Base-by-base conservation (phyloP, 2,797 vertebrate species). In the Prionace glauca region DNA sequence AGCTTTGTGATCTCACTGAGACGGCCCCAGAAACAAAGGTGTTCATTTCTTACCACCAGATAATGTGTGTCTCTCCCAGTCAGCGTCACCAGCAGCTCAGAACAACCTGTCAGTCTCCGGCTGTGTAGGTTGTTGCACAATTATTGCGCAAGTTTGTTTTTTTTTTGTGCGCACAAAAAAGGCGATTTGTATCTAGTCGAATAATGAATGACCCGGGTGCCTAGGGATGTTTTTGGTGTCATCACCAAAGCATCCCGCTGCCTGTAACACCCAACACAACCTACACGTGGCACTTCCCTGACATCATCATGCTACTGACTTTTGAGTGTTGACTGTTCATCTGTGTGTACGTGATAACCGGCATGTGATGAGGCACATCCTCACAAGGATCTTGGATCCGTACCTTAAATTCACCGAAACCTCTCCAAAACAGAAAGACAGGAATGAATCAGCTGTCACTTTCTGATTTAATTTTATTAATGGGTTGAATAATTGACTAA, bases 1-100 rank as follows among this genome's bases (percentile, higher is more conserved):
- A 97, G 97, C 96, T 79, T 96, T 96, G 96, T 96, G 92, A 96
- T 96, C 96, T 97, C 91, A 56, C 84, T 96, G 96, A 97, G 97
- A 97, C 97, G 97, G 96, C 96, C 96, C 95, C n/a, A 14, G 96
- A 96, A 97, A 98, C 97, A 97, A 97, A 97, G 96, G 96, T 95
- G 0, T 96, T 96, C 96, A 97, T 97, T 97, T 97, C 96, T 96
- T 96, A 95, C 71, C 93, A 77, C 32, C 7, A 77, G 93, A 95
- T 95, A 95, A 77, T 60, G 10, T 16, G 16, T 60, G 71, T 32
- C 56, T 29, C 29, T 71, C 26, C 26, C 3, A 8, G 69, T 72
- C 45, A 26, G 16, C 32, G 93, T 95, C 71, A 29, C 26, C 69
- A 95, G 93, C 71, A 77, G 71, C 56, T 95, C 45, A 20, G 71